Conservation (phyloP, 2,113 vertebrate genomes). For the Melanostigma gelatinosum region DNA sequence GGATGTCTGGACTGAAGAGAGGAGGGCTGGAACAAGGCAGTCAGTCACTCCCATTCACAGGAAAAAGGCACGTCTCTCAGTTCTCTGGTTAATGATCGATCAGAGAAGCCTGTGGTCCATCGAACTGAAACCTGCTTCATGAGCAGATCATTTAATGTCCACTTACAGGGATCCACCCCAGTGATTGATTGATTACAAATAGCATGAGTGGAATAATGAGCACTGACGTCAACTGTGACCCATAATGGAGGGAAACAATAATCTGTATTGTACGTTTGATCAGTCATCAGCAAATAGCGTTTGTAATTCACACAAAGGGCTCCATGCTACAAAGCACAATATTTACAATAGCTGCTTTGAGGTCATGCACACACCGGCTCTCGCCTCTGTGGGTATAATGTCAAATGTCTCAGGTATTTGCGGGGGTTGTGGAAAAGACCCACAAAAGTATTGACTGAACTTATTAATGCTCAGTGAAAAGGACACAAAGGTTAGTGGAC, state of each 20-base stretch:
- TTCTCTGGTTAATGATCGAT: conserved; percentile 72
- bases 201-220: conserved; percentile 44
- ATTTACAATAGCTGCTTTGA: conserved; percentile 64
- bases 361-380: conserved; percentile 27
- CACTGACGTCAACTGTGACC: conserved; percentile 42
- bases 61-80: conserved; percentile 25
- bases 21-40: neutral
- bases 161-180: conserved; percentile 38
- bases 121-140: conserved; percentile 26
- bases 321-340: conserved; percentile 45
- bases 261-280: conserved; percentile 35
- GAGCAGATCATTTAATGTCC: conserved; percentile 38
- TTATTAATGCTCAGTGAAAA: conserved; percentile 64
- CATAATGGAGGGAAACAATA: conserved; percentile 43
- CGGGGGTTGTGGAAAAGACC: conserved; percentile 46
- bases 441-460: conserved; percentile 32
- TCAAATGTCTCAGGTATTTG: conserved; percentile 59
- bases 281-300: conserved; percentile 35
- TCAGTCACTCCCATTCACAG: conserved; percentile 27
- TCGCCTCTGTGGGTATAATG: conserved; percentile 39
- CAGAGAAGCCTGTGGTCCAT: conserved; percentile 23
- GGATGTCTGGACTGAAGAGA: neutral
- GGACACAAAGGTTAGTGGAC: conserved; percentile 47
- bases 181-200: conserved; percentile 58
- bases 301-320: conserved; percentile 45